Evolutionary conservation across 2,888 invertebrate species (phyloP), one percentile per base, ranked within the genome.

Genomic region (Merodon equestris): DNA sequence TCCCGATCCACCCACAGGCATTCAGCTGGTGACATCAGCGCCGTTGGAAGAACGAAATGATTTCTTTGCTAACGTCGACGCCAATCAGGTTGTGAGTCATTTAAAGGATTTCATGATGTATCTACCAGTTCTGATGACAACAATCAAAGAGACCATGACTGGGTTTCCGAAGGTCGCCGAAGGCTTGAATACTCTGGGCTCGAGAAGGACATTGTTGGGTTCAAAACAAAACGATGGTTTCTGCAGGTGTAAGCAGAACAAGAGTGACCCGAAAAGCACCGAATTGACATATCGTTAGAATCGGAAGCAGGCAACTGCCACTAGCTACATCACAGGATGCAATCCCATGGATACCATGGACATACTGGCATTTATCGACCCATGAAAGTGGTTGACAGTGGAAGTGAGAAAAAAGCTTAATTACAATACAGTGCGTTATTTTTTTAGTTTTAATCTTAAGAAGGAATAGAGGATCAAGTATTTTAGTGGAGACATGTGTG

Each of bases 51-150:
- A 68, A 14, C 45, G 47, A 0, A 0, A 9, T 9, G 57, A 79
- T 2, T 79, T 79, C 15, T 79, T 74, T 13, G 64, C 34, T 14
- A 75, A 75, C 34, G 75, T 87, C 47, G 87, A 88, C 47, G 88
- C 87, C 66, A 86, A 87, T 66, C 84, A 84, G 0, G 83, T 87
- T 34, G 84, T 88, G 57, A 83, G 83, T 0, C 86, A 87, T 53
- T 85, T 88, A 54, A 87, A 86, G 60, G 87, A 87, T 57, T 85
- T 87, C 48, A 84, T 87, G 53, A 87, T 87, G 87, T 88, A 87
- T 82, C 47, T 87, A 76, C 87, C 87, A 0, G 87, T 88, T 1
- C 84, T 87, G 84, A 87, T 87, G 86, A 86, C 87, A 9, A 85
- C 88, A 0, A 44, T 87, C 1, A 86, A 84, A 47, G 87, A 87